Evolutionary conservation across 2,888 invertebrate species (phyloP).

Genomic region (Fragum fragum): DNA sequence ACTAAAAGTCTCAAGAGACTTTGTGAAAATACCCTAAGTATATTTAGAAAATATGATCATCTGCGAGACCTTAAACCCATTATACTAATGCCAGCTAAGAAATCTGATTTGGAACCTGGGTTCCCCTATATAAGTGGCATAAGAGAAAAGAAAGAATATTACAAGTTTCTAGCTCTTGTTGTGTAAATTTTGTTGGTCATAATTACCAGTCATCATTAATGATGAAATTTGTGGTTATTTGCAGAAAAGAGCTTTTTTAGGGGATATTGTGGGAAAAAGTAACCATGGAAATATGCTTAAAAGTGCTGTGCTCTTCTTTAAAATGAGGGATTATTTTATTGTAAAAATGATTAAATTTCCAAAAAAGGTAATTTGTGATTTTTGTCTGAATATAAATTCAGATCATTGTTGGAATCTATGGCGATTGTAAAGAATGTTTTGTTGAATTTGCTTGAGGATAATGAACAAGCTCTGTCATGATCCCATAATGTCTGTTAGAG

Average conservation of each 20-base stretch:
- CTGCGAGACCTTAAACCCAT: constrained; percentile 77
- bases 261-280: neutral
- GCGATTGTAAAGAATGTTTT: too few species aligned
- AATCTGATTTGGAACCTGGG: constrained; percentile 76
- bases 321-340: neutral
- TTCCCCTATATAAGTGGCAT: constrained; percentile 75
- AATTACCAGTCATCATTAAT: constrained; percentile 1
- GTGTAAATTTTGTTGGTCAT: constrained; percentile 12
- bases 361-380: neutral
- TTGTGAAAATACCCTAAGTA: constrained; percentile 76
- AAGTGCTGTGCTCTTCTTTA: neutral
- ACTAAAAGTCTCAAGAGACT: constrained; percentile 70
- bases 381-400: too few species aligned
- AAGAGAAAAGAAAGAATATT: constrained; percentile 66
- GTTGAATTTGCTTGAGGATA: too few species aligned
- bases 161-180: constrained; percentile 35
- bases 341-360: neutral
- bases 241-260: neutral
- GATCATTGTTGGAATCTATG: too few species aligned
- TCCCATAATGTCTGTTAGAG: too few species aligned
- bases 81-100: constrained; percentile 77
- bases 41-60: constrained; percentile 79
- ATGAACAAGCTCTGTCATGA: too few species aligned
- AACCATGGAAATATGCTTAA: neutral
- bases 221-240: neutral